Evolutionary conservation across 2,797 vertebrate species (phyloP).

Genomic region (Enteromius fasciolatus): DNA sequence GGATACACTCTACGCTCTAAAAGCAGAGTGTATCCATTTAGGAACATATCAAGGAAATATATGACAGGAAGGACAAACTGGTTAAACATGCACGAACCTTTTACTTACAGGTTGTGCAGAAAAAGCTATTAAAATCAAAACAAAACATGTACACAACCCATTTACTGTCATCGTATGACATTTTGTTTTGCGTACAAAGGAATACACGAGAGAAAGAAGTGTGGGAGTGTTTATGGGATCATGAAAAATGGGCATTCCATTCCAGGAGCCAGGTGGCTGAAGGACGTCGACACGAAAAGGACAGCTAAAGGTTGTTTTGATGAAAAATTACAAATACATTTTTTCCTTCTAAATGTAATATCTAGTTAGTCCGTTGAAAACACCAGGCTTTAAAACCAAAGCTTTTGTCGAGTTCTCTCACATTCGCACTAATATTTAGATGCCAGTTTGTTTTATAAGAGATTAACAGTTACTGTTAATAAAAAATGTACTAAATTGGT

Average conservation of each 20-base stretch:
- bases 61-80: slow-evolving; percentile 28
- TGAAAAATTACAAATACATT: neutral
- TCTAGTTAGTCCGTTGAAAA: neutral
- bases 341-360: neutral
- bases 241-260: neutral
- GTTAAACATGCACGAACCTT: neutral
- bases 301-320: neutral
- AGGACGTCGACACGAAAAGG: neutral
- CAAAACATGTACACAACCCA: neutral
- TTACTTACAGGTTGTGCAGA: neutral
- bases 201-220: neutral
- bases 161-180: neutral
- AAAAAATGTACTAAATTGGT: neutral
- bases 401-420: neutral
- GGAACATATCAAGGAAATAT: slow-evolving; percentile 5
- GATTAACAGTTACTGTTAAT: too few relatives aligned
- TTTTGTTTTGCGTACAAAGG: neutral
- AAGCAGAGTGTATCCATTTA: slow-evolving; percentile 25
- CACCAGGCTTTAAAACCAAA: neutral
- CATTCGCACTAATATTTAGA: neutral
- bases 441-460: neutral
- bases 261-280: neutral
- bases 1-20: slow-evolving; percentile 22
- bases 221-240: neutral
- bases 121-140: slow-evolving; percentile 14